phyloP scores from a whole-genome alignment of 2,797 vertebrate genomes.

The Kryptopterus vitreolus region DNA sequence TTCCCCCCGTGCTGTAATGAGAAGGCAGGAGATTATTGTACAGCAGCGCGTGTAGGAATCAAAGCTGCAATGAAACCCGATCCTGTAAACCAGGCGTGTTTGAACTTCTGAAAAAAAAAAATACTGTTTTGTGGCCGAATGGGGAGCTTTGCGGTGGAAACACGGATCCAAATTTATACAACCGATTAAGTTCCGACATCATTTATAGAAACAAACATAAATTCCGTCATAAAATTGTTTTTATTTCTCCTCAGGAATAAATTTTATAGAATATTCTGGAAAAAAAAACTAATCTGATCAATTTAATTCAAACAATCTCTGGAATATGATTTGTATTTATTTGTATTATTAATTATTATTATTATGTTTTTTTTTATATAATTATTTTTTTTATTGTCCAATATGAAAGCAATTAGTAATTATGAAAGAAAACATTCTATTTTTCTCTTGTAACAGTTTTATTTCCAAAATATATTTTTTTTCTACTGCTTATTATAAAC shows the following conservation, averaged over 20 bases:
- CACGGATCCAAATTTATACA: constrained; percentile 3
- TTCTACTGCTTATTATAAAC: neutral
- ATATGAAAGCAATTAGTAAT: neutral
- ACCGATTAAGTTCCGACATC: neutral
- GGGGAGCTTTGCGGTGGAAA: constrained; percentile 2
- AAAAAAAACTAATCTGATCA: too few species aligned
- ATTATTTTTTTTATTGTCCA: neutral
- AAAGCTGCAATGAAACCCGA: constrained; percentile 21
- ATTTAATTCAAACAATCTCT: neutral
- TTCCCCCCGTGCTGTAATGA: constrained; percentile 47
- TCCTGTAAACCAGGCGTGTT: constrained; percentile 12
- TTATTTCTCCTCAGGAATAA: too few species aligned
- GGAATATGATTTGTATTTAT: neutral
- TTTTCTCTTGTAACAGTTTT: too few species aligned
- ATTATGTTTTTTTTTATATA: too few species aligned
- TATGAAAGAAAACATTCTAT: too few species aligned
- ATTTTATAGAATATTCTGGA: too few species aligned
- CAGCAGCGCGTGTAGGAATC: constrained; percentile 26
- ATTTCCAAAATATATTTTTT: neutral
- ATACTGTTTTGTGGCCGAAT: neutral
- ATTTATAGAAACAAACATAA: too few species aligned
- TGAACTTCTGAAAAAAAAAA: constrained; percentile 4
- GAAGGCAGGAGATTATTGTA: constrained; percentile 47
- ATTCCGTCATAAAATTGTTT: too few species aligned
- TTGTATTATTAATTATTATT: too few species aligned